Conservation (phyloP, 2,888 invertebrate species). For the Agrochola lychnidis region DNA sequence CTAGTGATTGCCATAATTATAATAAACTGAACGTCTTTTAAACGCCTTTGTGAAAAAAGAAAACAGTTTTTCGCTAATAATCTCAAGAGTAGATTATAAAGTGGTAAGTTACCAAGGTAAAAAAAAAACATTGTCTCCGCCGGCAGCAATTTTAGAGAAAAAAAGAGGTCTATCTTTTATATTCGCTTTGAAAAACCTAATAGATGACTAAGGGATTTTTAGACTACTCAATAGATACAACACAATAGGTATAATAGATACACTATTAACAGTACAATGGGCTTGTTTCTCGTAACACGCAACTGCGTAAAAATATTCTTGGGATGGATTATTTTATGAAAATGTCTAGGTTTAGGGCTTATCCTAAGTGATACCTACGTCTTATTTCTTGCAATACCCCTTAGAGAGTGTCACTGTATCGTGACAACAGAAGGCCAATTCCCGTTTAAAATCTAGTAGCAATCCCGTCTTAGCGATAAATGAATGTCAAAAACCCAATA, state of each 20-base stretch:
- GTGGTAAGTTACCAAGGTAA: neutral
- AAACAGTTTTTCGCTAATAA: neutral
- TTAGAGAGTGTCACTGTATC: neutral
- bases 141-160: neutral
- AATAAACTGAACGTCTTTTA: too few relatives aligned
- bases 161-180: neutral
- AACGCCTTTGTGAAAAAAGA: neutral
- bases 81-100: neutral
- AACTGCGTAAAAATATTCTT: slow-evolving; percentile 7
- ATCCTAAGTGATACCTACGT: neutral
- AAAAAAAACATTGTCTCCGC: neutral
- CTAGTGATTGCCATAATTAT: too few relatives aligned
- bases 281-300: slow-evolving; percentile 26
- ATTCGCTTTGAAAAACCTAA: slow-evolving; percentile 11
- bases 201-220: slow-evolving; percentile 8
- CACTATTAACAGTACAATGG: slow-evolving; percentile 35
- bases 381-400: neutral
- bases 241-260: slow-evolving; percentile 19
- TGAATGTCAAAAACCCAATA: neutral
- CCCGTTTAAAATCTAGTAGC: too few relatives aligned
- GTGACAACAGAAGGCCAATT: neutral
- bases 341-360: neutral
- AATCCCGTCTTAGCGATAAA: neutral
- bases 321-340: slow-evolving; percentile 10
- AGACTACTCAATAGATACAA: slow-evolving; percentile 3